Evolutionary conservation across 2,113 vertebrate species (phyloP).

Genomic region (Dromaius novaehollandiae): DNA sequence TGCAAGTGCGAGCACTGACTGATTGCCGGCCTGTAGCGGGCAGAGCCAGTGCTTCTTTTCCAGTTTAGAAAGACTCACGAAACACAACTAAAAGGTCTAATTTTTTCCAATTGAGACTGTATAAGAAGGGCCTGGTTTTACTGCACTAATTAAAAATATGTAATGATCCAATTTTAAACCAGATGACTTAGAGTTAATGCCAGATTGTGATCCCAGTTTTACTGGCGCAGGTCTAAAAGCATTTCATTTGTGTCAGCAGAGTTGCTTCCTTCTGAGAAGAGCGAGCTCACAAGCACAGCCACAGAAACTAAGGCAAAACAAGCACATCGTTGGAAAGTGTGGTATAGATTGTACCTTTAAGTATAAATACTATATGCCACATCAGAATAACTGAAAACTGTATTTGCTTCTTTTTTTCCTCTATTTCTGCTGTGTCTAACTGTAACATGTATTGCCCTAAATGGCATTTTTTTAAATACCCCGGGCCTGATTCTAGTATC

Average conservation of each 20-base stretch:
- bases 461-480: not conserved
- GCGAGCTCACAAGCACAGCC: not conserved
- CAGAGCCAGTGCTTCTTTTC: slow-evolving; percentile 75
- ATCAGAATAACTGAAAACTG: not conserved
- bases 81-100: slow-evolving; percentile 71
- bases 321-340: not conserved
- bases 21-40: slow-evolving; percentile 78
- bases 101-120: slow-evolving; percentile 70
- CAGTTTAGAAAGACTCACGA: slow-evolving; percentile 75
- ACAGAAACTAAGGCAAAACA: not conserved
- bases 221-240: not conserved
- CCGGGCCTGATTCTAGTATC: not conserved
- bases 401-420: not conserved
- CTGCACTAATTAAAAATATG: not conserved
- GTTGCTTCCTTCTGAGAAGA: not conserved
- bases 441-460: not conserved
- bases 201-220: not conserved
- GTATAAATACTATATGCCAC: not conserved
- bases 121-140: slow-evolving; percentile 11
- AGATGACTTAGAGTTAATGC: not conserved
- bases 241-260: not conserved
- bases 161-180: not conserved
- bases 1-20: slow-evolving; percentile 77
- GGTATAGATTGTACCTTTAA: not conserved
- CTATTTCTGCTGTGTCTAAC: not conserved